Evolutionary conservation across 2,888 invertebrate species (phyloP), one percentile per base, ranked within the genome.

Genomic region (Leptodirus hochenwartii): DNA sequence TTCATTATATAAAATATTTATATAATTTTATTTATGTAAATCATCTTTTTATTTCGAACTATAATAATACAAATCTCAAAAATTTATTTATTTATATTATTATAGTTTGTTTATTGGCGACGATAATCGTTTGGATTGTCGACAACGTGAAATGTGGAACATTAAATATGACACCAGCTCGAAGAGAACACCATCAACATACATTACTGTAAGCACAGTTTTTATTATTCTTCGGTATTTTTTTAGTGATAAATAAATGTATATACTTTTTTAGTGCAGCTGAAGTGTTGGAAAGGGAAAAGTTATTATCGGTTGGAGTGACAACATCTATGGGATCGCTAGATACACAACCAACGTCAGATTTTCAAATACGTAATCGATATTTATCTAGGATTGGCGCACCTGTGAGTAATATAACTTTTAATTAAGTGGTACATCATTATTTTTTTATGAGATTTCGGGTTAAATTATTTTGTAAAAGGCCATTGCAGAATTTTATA

Each of bases 81-180:
- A 32, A 13, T 25, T 25, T 24, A 13, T 3, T 31, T 25, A 2
- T 32, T 20, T 26, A 25, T 27, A 13, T 44, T 36, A 39, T 54
- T 52, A 40, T 45, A 78, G 81, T 80, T 47, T 69, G 85, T 1
- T 53, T 87, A 32, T 54, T 79, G 39, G 67, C 75, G n/a, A 72
- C 75, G 9, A 59, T 77, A 27, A 54, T 71, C 9, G 71, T 88
- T 39, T 81, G 76, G 65, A 61, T 78, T 15, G 56, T 73, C 37
- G 79, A 87, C 33, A 38, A 30, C 17, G 47, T 47, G 11, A 51
- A 49, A 16, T 53, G 54, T 30, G 66, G 67, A 22, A 55, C 59
- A 34, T 48, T 71, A 8, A 69, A 70, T 41, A 64, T 70, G 66
- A 59, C 66, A 12, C 61, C 61, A 4, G 47, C 53, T 32, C 50